These are phyloP conservation scores for Dasypogon diadema DNA, from an alignment of 2,888 invertebrate species.

Conservation along the genomic window DNA sequence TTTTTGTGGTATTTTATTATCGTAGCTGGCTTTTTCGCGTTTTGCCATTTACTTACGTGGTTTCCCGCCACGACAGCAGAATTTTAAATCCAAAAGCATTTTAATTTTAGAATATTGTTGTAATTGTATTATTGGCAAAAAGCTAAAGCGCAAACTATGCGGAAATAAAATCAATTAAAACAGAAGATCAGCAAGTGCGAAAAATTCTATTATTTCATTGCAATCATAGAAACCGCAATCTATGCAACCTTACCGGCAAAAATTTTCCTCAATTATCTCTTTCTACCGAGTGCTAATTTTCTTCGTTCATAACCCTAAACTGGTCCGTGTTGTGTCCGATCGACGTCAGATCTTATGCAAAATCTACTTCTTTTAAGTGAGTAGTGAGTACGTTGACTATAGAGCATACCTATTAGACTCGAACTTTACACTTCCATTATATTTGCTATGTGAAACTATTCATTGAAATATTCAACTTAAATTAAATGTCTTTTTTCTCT, in stretches of 20 bases:
- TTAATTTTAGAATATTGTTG: constrained; percentile 7
- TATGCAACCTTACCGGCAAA: neutral
- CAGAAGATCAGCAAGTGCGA: constrained; percentile 12
- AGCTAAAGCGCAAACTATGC: constrained; percentile 7
- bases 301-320: constrained; percentile 1
- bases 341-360: constrained; percentile 42
- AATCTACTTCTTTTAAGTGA: neutral
- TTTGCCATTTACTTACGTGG: constrained; percentile 22
- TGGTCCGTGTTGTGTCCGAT: neutral
- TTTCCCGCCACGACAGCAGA: constrained; percentile 29
- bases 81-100: constrained; percentile 21
- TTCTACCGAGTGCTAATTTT: neutral
- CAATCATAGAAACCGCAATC: neutral
- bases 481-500: constrained; percentile 42
- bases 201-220: constrained; percentile 1
- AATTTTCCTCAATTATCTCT: neutral
- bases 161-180: constrained; percentile 33
- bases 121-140: neutral
- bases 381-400: constrained; percentile 10
- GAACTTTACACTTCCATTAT: neutral
- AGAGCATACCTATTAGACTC: neutral
- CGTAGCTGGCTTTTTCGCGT: constrained; percentile 8
- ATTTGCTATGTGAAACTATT: neutral
- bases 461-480: constrained; percentile 2
- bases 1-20: neutral